Percentiles rank a stretch among this genome's conserved stretches.
Evolutionary conservation across 1,140 invertebrate genomes (phyloP).

Genomic region (Diachasmimorpha longicaudata): DNA sequence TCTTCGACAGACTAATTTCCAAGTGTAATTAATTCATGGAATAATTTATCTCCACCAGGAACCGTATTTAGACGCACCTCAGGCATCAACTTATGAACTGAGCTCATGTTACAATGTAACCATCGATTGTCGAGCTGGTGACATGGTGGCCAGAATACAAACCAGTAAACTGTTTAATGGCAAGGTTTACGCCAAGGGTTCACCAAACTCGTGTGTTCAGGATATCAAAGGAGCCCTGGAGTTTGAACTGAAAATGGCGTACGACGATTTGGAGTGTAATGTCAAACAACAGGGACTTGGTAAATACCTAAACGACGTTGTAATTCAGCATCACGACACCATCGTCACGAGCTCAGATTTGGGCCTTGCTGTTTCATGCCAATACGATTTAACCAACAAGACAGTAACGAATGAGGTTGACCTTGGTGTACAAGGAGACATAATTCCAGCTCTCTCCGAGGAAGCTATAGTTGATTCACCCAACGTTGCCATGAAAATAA

Average conservation of each 20-base stretch:
- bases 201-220: constrained; percentile 88
- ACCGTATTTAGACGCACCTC: constrained; percentile 87
- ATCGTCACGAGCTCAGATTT: constrained; percentile 94
- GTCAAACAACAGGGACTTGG: constrained; percentile 84
- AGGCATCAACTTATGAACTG: constrained; percentile 89
- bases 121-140: constrained; percentile 88
- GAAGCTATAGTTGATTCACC: constrained; percentile 90
- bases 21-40: neutral
- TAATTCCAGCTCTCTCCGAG: constrained; percentile 78
- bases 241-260: constrained; percentile 89
- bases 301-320: constrained; percentile 86
- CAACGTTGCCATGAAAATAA: constrained; percentile 93
- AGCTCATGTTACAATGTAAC: constrained; percentile 94
- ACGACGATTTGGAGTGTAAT: constrained; percentile 90
- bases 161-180: constrained; percentile 93
- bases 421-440: constrained; percentile 85
- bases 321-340: constrained; percentile 93
- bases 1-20: constrained; percentile 3
- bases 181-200: constrained; percentile 92
- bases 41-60: constrained; percentile 63
- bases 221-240: constrained; percentile 85
- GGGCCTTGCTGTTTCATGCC: constrained; percentile 89
- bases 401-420: constrained; percentile 92
- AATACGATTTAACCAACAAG: constrained; percentile 92
- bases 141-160: constrained; percentile 91